These are phyloP conservation scores for Harmothoe impar DNA, from an alignment of 2,888 invertebrate species.

Conservation along the genomic window DNA sequence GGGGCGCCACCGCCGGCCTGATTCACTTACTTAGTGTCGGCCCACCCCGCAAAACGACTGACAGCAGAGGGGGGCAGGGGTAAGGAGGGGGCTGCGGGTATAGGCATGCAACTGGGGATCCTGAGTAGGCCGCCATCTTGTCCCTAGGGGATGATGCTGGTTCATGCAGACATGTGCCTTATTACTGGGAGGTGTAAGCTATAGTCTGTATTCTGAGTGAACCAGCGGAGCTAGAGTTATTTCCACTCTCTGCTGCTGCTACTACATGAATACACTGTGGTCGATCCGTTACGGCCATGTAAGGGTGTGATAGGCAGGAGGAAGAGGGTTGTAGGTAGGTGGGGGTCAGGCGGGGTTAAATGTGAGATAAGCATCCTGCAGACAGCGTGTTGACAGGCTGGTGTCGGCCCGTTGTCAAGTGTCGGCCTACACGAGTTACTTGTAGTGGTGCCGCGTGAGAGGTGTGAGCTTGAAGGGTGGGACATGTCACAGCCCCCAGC, in stretches of 20 bases:
- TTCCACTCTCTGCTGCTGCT: no score
- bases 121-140: no score
- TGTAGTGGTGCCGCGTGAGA: background rate
- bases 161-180: no score
- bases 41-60: background rate
- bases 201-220: no score
- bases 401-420: background rate
- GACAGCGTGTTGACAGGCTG: slow-evolving; percentile 7
- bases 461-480: slow-evolving; percentile 4
- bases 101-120: background rate
- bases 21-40: slow-evolving; percentile 56
- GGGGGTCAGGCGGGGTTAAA: slow-evolving; percentile 1
- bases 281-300: background rate
- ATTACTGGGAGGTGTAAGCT: no score
- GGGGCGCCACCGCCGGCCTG: slow-evolving; percentile 46
- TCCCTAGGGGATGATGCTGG: no score
- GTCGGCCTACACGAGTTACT: background rate
- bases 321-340: background rate
- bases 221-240: no score
- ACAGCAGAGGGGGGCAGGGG: background rate
- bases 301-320: slow-evolving; percentile 15
- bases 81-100: background rate
- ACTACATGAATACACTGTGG: no score
- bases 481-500: background rate
- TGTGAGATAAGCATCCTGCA: slow-evolving; percentile 7